These are phyloP conservation scores for Porphyrio hochstetteri DNA, from an alignment of 2,113 vertebrate species.

Conservation along the genomic window DNA sequence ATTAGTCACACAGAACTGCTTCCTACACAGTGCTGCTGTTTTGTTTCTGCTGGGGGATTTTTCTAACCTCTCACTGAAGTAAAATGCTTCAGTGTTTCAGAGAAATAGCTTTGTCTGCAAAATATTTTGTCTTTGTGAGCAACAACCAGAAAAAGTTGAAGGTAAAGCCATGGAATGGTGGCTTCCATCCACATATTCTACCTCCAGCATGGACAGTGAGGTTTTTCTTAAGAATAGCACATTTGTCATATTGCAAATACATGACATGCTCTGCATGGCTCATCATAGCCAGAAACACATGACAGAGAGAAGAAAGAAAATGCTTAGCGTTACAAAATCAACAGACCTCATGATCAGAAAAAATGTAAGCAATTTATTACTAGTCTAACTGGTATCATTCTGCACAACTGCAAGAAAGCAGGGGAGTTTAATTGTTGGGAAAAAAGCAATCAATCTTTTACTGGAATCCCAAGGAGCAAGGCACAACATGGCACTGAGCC, in stretches of 20 bases:
- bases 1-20: not conserved
- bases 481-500: constrained; percentile 17
- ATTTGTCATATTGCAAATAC: not conserved
- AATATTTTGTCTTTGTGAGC: not conserved
- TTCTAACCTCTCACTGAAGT: not conserved
- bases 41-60: not conserved
- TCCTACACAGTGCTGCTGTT: not conserved
- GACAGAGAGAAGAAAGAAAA: constrained; percentile 35
- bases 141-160: not conserved
- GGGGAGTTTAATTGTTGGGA: not conserved
- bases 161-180: constrained; percentile 1
- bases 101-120: constrained; percentile 7
- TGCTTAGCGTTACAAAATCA: constrained; percentile 35
- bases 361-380: constrained; percentile 41
- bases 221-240: constrained; percentile 22
- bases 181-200: not conserved
- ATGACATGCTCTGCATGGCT: not conserved
- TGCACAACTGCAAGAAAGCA: not conserved
- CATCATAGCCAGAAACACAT: not conserved
- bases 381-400: constrained; percentile 14
- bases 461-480: constrained; percentile 9
- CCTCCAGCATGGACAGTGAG: not conserved
- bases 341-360: constrained; percentile 1
- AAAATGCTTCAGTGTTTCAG: not conserved
- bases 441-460: not conserved